Evolutionary conservation across 2,888 invertebrate genomes (phyloP).

Genomic region (Rotaria macrura): DNA sequence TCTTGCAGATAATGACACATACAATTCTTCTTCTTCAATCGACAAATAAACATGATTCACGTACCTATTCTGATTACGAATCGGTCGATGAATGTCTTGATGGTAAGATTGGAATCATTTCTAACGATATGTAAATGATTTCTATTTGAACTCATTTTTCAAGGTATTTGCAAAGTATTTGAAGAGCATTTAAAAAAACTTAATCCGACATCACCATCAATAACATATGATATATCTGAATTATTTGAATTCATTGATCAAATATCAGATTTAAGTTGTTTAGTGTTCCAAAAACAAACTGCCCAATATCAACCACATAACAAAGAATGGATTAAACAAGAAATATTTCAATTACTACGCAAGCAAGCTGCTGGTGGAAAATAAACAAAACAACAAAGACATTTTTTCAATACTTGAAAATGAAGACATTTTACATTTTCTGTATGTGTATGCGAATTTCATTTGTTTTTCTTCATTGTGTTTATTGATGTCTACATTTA

Average conservation of each 20-base stretch:
- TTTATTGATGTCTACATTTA: no score
- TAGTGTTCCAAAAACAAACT: slow-evolving; percentile 70
- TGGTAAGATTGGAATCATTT: slow-evolving; percentile 54
- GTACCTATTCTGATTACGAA: slow-evolving; percentile 95
- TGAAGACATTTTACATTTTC: no score
- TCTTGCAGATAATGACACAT: slow-evolving; percentile 53
- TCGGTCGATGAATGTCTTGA: slow-evolving; percentile 95
- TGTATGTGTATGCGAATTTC: no score
- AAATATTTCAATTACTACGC: slow-evolving; percentile 77
- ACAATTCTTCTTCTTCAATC: slow-evolving; percentile 90
- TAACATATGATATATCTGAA: slow-evolving; percentile 94
- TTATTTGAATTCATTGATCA: slow-evolving; percentile 95
- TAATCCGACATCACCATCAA: slow-evolving; percentile 87
- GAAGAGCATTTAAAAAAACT: slow-evolving; percentile 90
- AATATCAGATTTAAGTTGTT: slow-evolving; percentile 79
- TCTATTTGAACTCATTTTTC: no score
- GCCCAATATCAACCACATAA: slow-evolving; percentile 95
- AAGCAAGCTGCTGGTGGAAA: slow-evolving; percentile 56
- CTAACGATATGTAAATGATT: background rate
- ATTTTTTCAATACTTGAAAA: no score
- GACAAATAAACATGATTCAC: slow-evolving; percentile 71
- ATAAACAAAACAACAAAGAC: background rate
- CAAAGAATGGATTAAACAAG: slow-evolving; percentile 98
- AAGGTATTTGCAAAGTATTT: slow-evolving; percentile 89
- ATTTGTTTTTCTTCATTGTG: no score